Evolutionary conservation across 2,113 vertebrate genomes (phyloP), one percentile per base, ranked within the genome.

Genomic region (Oceanodroma tethys): DNA sequence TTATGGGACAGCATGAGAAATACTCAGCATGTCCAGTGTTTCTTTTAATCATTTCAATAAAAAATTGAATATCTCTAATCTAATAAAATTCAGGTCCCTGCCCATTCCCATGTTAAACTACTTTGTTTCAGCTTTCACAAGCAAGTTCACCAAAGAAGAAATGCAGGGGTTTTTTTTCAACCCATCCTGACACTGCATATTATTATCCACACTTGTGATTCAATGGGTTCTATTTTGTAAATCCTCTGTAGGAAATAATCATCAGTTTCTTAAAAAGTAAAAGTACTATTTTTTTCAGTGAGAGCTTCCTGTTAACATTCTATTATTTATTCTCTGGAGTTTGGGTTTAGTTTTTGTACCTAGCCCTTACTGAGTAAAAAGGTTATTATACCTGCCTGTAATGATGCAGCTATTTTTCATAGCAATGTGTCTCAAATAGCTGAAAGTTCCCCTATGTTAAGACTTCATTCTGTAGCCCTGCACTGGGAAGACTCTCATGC

Each of bases 31-130:
- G 63, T 56, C 9, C 65, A 42, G 3, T 43, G 3, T 90, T 86
- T 60, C 55, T 76, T 95, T 30, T 88, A 82, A 95, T 29, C 15
- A 43, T 73, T 79, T 71, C 68, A 90, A 47, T 76, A 55, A 53
- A 94, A 38, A 32, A 14, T 4, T 29, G 11, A 71, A 50, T 45
- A 3, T 38, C 36, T 83, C 40, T 71, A 65, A 93, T 81, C 56
- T 67, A 81, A 86, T 81, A 36, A 68, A 47, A 90, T 91, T 66
- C 62, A 73, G n/a, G 45, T 81, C 22, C 7, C 81, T 79, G 6
- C 13, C 26, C 16, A n/a, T 92, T 81, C 23, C 38, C 7, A 13
- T 40, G 17, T 78, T 72, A 65, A 89, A 56, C 14, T 59, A 9
- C 19, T 90, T 79, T 81, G 30, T 20, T 67, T 47, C 34, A 66